Evolutionary conservation across 2,888 invertebrate genomes (phyloP).

Genomic region (Serripes groenlandicus): DNA sequence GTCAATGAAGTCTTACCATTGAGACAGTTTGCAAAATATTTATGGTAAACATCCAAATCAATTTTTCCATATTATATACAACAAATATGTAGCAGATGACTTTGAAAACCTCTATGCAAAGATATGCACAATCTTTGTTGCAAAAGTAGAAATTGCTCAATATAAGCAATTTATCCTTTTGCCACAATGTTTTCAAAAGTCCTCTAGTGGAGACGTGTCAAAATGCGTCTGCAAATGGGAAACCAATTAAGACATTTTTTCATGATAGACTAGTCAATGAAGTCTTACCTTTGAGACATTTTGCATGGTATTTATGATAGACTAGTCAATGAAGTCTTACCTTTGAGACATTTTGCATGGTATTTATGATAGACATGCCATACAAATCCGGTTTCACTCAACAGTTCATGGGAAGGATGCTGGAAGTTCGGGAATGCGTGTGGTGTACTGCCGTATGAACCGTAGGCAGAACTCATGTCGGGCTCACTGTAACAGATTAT

Average conservation of each 20-base stretch:
- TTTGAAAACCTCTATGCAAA: too few relatives aligned
- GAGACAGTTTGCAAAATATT: constrained; percentile 97
- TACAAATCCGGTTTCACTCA: constrained; percentile 98
- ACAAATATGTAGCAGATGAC: too few relatives aligned
- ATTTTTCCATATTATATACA: too few relatives aligned
- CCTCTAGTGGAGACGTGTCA: too few relatives aligned
- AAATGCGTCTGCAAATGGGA: too few relatives aligned
- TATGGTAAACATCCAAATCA: constrained; percentile 98
- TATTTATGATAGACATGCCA: constrained; percentile 99
- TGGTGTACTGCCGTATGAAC: constrained; percentile 92
- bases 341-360: constrained; percentile 96
- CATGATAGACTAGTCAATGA: too few relatives aligned
- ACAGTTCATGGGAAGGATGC: constrained; percentile 97
- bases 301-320: constrained; percentile 97
- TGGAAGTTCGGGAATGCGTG: constrained; percentile 96
- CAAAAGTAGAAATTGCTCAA: too few relatives aligned
- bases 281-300: constrained; percentile 95
- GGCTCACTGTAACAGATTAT: constrained; percentile 76
- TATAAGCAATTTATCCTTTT: neutral
- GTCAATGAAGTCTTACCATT: constrained; percentile 96
- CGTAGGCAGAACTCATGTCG: constrained; percentile 79
- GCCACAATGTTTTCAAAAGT: neutral
- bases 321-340: constrained; percentile 95
- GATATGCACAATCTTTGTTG: too few relatives aligned
- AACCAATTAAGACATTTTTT: too few relatives aligned